Percentiles rank a stretch among this genome's conserved stretches.
Conservation (phyloP, 1,140 invertebrate genomes). For the Hylaeus anthracinus region DNA sequence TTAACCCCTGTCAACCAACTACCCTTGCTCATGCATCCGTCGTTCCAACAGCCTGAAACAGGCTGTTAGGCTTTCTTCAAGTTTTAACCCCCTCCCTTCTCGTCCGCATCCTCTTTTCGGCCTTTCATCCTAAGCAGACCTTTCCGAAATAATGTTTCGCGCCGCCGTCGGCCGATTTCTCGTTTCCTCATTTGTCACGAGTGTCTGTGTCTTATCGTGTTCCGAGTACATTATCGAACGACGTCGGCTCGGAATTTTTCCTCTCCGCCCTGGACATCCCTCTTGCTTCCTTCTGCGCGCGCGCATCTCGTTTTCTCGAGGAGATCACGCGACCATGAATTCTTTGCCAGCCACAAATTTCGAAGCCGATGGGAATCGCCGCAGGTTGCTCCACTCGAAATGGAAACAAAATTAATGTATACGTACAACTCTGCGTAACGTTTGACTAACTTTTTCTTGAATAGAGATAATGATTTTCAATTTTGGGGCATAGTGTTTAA, state of each 20-base stretch:
- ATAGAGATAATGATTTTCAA: too few species aligned
- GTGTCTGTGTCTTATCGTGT: conserved; percentile 60
- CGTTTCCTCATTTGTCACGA: conserved; percentile 62
- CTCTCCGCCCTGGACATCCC: background rate
- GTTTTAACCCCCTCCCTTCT: conserved; percentile 1
- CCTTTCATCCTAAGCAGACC: conserved; percentile 21
- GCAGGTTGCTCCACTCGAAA: background rate
- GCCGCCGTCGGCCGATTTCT: conserved; percentile 16
- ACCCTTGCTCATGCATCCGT: conserved; percentile 25
- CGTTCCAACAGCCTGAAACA: conserved; percentile 17
- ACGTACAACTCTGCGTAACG: background rate
- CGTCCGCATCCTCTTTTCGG: conserved; percentile 1
- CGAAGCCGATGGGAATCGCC: background rate
- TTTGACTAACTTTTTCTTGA: background rate
- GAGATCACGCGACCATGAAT: conserved; percentile 14
- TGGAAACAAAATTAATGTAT: background rate
- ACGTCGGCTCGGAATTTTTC: conserved; percentile 16
- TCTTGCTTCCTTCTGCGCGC: background rate
- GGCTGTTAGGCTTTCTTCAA: too few species aligned
- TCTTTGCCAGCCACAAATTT: background rate
- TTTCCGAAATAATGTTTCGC: conserved; percentile 6
- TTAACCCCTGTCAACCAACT: conserved; percentile 56
- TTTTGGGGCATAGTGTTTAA: too few species aligned
- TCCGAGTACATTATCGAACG: conserved; percentile 61
- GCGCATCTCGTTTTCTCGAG: too few species aligned